Conservation (phyloP, 2,888 invertebrate genomes). For the Volucella inflata region DNA sequence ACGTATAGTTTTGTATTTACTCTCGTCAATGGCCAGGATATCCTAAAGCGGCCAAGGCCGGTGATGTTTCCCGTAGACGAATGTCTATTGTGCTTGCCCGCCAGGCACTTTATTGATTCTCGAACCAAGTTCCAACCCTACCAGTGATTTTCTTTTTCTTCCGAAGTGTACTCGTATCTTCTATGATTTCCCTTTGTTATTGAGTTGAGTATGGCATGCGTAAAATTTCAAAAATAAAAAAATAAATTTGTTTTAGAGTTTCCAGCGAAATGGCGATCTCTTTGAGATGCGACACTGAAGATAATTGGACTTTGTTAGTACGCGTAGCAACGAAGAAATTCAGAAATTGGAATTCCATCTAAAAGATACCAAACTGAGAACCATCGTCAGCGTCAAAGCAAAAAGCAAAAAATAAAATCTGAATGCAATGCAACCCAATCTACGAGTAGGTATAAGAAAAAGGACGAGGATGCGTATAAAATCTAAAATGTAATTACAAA, state of each 20-base stretch:
- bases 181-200: background rate
- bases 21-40: too few relatives aligned
- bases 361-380: too few relatives aligned
- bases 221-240: too few relatives aligned
- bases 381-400: too few relatives aligned
- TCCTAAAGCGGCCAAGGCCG: background rate
- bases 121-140: constrained; percentile 15
- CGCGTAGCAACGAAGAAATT: background rate
- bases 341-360: too few relatives aligned
- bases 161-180: background rate
- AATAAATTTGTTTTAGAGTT: background rate
- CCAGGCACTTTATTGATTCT: constrained; percentile 38
- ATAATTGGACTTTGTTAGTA: constrained; percentile 16
- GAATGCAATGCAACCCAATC: constrained; percentile 6
- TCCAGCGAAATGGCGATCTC: background rate
- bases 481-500: constrained; percentile 37
- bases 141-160: constrained; percentile 20
- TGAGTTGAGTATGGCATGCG: background rate
- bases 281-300: background rate
- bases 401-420: too few relatives aligned
- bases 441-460: background rate
- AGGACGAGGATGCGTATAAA: constrained; percentile 9
- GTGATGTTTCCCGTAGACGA: background rate
- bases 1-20: constrained; percentile 39
- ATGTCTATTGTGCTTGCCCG: constrained; percentile 30